These are phyloP conservation scores for Noctua janthe DNA, from an alignment of 2,888 invertebrate genomes.

Conservation along the genomic window DNA sequence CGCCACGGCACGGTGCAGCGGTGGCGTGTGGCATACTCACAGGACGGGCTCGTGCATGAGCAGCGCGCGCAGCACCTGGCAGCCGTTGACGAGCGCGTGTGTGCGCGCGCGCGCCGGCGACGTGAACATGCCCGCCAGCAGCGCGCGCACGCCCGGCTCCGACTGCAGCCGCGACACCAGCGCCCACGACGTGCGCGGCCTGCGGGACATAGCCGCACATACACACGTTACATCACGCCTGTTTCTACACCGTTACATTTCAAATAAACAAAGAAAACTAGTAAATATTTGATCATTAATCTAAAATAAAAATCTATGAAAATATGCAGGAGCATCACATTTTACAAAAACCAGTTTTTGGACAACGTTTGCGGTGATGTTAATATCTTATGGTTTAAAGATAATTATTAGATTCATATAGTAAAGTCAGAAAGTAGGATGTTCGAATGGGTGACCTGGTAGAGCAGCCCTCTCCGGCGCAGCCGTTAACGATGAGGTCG, in stretches of 20 bases:
- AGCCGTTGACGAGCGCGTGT: constrained; percentile 66
- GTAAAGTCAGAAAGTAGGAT: neutral
- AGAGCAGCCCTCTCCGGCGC: constrained; percentile 73
- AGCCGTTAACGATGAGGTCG: constrained; percentile 92
- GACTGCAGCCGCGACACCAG: constrained; percentile 68
- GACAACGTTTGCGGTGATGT: neutral
- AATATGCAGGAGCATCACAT: neutral
- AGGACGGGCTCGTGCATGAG: constrained; percentile 60
- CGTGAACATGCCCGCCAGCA: constrained; percentile 93
- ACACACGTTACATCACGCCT: neutral
- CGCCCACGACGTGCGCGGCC: constrained; percentile 66
- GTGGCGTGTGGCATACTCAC: constrained; percentile 39
- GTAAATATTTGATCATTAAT: neutral
- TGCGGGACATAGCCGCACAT: constrained; percentile 23
- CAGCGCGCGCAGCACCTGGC: constrained; percentile 69
- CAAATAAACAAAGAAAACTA: neutral
- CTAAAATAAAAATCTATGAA: neutral
- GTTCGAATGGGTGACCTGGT: constrained; percentile 66
- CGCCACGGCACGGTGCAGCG: no score
- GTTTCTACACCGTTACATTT: neutral
- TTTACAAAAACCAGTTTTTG: neutral
- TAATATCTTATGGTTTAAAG: neutral
- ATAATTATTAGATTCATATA: neutral
- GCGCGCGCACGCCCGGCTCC: constrained; percentile 76
- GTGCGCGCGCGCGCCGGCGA: constrained; percentile 77